Conservation (phyloP, 2,797 vertebrate genomes). For the Chaetophractus vellerosus region DNA sequence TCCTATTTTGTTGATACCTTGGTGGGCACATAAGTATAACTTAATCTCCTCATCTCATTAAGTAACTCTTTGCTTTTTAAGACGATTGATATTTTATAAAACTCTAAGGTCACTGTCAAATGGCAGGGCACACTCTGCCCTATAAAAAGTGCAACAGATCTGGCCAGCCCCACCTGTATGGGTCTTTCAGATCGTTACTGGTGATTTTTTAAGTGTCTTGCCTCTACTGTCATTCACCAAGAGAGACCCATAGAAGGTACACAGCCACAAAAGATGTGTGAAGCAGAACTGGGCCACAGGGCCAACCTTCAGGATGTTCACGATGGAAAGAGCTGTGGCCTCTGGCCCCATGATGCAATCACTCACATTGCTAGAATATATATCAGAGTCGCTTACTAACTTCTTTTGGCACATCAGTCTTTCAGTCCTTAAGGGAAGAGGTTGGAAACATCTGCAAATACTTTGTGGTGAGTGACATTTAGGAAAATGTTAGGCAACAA, state of each 20-base stretch:
- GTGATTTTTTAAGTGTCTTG: background rate
- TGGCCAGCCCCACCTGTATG: background rate
- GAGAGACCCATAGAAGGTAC: too few species aligned
- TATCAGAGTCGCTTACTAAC: slow-evolving; percentile 15
- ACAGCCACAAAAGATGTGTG: too few species aligned
- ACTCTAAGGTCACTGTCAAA: background rate
- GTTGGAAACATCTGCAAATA: slow-evolving; percentile 48
- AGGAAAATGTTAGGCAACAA: slow-evolving; percentile 30
- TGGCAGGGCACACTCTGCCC: background rate
- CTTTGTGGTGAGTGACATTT: slow-evolving; percentile 60
- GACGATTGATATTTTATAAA: background rate
- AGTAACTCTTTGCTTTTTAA: background rate
- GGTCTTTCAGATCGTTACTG: background rate
- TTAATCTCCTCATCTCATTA: background rate
- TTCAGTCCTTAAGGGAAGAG: background rate
- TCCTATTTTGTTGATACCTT: background rate
- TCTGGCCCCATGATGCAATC: background rate
- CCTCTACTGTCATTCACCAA: too few species aligned
- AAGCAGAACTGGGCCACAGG: too few species aligned
- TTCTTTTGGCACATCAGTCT: background rate
- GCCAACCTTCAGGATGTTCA: background rate
- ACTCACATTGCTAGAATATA: background rate
- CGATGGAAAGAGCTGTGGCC: background rate
- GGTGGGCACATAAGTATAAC: background rate
- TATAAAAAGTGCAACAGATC: background rate